phyloP scores from a whole-genome alignment of 1,140 invertebrate genomes.

The Thaumatotibia leucotreta region DNA sequence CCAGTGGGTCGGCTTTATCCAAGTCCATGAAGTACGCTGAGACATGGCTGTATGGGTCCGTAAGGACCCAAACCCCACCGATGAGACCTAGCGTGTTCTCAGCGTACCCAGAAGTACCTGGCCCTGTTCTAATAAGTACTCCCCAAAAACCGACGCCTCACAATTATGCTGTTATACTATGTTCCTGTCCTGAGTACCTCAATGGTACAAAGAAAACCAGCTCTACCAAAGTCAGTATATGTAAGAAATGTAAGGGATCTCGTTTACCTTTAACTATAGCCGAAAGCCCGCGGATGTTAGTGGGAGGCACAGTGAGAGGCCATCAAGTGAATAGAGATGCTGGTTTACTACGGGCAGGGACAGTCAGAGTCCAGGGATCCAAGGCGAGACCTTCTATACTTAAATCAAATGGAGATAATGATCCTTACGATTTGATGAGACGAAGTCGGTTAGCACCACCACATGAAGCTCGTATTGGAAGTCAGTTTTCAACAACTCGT shows the following conservation, averaged over 20 bases:
- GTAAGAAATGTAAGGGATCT: slow-evolving; percentile 88
- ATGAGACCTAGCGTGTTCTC: slow-evolving; percentile 70
- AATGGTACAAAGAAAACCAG: slow-evolving; percentile 83
- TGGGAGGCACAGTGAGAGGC: slow-evolving; percentile 78
- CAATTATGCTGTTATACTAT: slow-evolving; percentile 83
- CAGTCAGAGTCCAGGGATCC: slow-evolving; percentile 78
- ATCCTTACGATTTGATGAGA: slow-evolving; percentile 89
- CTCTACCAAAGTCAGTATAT: slow-evolving; percentile 82
- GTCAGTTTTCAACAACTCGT: slow-evolving; percentile 72
- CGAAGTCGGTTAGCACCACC: slow-evolving; percentile 83
- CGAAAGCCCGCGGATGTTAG: slow-evolving; percentile 72
- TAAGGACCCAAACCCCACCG: slow-evolving; percentile 79
- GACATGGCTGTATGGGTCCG: slow-evolving; percentile 88
- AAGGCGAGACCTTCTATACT: slow-evolving; percentile 79
- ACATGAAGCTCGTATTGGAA: slow-evolving; percentile 72
- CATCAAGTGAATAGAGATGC: slow-evolving; percentile 62
- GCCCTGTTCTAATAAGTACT: slow-evolving; percentile 74
- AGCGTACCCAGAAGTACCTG: slow-evolving; percentile 76
- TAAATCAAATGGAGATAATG: slow-evolving; percentile 76
- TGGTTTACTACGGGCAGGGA: slow-evolving; percentile 76
- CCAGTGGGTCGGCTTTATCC: slow-evolving; percentile 79
- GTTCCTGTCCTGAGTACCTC: slow-evolving; percentile 86
- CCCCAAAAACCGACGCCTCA: slow-evolving; percentile 72
- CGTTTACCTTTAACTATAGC: slow-evolving; percentile 79
- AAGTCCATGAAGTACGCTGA: slow-evolving; percentile 91